Conservation (phyloP, 2,113 vertebrate genomes). For the Scalopus aquaticus region DNA sequence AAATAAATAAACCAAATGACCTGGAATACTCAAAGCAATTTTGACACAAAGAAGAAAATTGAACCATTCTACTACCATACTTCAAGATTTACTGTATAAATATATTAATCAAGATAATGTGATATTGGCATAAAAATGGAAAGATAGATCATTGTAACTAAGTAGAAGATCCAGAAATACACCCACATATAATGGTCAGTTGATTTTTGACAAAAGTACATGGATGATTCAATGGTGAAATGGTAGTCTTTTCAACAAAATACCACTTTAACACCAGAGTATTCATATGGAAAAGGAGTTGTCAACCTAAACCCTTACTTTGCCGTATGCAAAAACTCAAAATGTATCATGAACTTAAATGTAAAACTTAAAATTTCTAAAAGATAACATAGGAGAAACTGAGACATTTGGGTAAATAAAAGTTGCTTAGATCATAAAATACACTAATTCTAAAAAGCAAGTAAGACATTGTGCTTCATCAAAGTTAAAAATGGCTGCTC, state of each 20-base stretch:
- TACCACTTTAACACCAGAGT: neutral
- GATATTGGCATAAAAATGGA: neutral
- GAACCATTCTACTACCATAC: neutral
- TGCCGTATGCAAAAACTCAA: neutral
- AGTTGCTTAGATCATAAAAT: neutral
- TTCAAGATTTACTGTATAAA: neutral
- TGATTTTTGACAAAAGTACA: neutral
- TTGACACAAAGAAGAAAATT: neutral
- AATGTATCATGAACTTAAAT: neutral
- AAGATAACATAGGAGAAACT: neutral
- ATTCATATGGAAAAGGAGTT: neutral
- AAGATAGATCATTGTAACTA: neutral
- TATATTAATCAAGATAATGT: neutral
- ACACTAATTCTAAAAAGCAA: neutral
- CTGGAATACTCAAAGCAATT: slow-evolving; percentile 27
- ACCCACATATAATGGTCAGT: neutral
- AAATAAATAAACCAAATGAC: neutral
- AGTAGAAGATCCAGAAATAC: neutral
- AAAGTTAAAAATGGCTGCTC: slow-evolving; percentile 12
- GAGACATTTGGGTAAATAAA: neutral
- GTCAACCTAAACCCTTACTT: neutral
- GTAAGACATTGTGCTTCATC: neutral
- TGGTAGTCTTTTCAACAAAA: neutral
- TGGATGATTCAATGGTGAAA: neutral
- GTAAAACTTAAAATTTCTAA: slow-evolving; percentile 9